phyloP scores from a whole-genome alignment of 2,888 invertebrate species.

The Torymus auratus region DNA sequence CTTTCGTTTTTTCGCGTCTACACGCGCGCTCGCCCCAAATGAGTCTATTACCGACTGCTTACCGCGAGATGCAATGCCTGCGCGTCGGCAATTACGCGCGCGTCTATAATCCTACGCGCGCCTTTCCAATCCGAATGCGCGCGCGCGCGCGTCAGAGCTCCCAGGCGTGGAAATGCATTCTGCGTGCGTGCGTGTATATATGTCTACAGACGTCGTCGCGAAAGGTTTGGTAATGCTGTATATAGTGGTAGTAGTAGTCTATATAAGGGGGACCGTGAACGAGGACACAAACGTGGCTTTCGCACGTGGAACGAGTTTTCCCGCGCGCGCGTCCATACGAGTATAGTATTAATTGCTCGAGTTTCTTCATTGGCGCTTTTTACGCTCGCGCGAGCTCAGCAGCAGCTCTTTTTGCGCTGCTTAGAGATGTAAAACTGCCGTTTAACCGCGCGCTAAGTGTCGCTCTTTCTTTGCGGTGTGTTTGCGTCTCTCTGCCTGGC shows the following conservation, averaged over 20 bases:
- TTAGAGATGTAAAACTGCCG: too few relatives aligned
- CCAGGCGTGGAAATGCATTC: conserved; percentile 27
- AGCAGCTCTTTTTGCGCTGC: too few relatives aligned
- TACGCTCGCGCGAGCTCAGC: not conserved
- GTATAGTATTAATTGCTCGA: conserved; percentile 8
- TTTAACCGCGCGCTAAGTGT: not conserved
- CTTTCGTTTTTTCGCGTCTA: not conserved
- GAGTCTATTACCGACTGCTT: conserved; percentile 51
- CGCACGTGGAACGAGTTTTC: too few relatives aligned
- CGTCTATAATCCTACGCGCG: conserved; percentile 24
- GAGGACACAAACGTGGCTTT: too few relatives aligned
- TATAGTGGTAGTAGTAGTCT: too few relatives aligned
- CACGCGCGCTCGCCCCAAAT: conserved; percentile 35
- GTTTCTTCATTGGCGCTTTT: not conserved
- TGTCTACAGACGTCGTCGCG: too few relatives aligned
- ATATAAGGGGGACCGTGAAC: too few relatives aligned
- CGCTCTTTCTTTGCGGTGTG: conserved; percentile 22
- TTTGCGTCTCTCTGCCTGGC: too few relatives aligned
- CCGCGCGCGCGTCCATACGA: not conserved
- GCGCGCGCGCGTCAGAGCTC: not conserved
- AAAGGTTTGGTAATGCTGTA: too few relatives aligned
- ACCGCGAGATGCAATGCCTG: conserved; percentile 44
- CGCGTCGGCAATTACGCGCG: conserved; percentile 28
- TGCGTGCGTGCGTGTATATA: too few relatives aligned
- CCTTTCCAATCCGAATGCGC: conserved; percentile 40